Evolutionary conservation across 2,113 vertebrate genomes (phyloP).

Genomic region (Prinia subflava): DNA sequence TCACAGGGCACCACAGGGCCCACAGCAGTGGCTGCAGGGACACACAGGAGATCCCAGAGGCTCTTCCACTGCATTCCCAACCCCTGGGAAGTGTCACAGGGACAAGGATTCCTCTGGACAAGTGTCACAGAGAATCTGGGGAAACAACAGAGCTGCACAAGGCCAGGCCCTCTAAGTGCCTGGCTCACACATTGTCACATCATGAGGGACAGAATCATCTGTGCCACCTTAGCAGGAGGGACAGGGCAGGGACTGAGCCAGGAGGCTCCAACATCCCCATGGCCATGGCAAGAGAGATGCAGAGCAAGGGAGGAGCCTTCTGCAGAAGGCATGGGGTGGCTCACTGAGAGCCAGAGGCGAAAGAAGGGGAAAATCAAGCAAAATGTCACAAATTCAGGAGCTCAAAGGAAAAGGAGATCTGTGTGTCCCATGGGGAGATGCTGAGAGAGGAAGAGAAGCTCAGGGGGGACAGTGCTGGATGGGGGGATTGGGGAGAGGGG

Average conservation of each 20-base stretch:
- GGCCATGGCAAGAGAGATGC: background rate
- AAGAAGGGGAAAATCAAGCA: background rate
- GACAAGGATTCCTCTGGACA: background rate
- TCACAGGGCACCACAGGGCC: background rate
- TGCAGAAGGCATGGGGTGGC: background rate
- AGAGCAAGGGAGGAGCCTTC: background rate
- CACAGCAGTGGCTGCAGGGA: background rate
- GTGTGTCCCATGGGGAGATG: background rate
- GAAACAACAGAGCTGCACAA: background rate
- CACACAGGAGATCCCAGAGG: background rate
- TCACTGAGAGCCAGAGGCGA: background rate
- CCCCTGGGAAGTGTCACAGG: background rate
- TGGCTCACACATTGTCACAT: fast-evolving
- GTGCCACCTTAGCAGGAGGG: background rate
- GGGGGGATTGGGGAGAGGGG: background rate
- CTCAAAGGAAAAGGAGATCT: background rate
- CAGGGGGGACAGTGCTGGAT: fast-evolving
- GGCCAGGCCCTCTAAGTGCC: background rate
- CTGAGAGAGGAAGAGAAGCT: background rate
- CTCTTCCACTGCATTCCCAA: background rate
- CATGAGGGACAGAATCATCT: background rate
- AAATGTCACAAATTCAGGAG: background rate
- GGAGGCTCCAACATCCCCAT: fast-evolving
- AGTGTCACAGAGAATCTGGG: background rate
- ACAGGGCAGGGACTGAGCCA: background rate